These are phyloP conservation scores for Metacarcinus magister DNA, from an alignment of 2,888 invertebrate species.

Conservation along the genomic window DNA sequence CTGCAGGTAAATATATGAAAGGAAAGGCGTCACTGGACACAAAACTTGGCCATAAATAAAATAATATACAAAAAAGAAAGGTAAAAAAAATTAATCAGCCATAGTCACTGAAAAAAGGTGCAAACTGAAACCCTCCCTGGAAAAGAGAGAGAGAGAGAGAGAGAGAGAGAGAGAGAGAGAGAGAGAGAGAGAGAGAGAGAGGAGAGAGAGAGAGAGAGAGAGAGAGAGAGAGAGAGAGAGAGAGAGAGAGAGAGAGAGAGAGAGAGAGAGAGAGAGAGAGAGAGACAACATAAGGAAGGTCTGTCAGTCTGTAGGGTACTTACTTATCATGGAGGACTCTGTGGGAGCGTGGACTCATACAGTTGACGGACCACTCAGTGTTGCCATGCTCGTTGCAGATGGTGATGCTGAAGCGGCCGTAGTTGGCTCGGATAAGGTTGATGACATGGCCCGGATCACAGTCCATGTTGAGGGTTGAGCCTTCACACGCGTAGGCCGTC, in stretches of 20 bases:
- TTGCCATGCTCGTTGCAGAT: constrained; percentile 98
- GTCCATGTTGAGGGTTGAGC: constrained; percentile 93
- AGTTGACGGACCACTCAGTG: constrained; percentile 98
- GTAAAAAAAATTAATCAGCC: no score
- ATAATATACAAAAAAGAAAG: background rate
- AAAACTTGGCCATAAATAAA: background rate
- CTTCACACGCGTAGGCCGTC: constrained; percentile 97
- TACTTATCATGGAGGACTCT: constrained; percentile 95
- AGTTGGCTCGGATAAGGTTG: constrained; percentile 96
- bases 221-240: background rate
- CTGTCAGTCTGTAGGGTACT: constrained; percentile 81
- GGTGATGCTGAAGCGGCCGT: constrained; percentile 96
- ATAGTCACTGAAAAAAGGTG: no score
- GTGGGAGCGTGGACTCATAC: constrained; percentile 95
- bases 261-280: no score
- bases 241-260: background rate
- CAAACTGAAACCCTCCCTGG: no score
- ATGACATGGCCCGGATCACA: constrained; percentile 95
- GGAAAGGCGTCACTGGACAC: background rate
- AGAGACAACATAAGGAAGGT: background rate
- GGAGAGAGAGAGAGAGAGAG: no score
- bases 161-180: background rate
- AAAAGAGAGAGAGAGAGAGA: background rate
- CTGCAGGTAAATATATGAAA: background rate
- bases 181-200: no score